Conservation (phyloP, 2,797 vertebrate species). For the Anniella stebbinsi region DNA sequence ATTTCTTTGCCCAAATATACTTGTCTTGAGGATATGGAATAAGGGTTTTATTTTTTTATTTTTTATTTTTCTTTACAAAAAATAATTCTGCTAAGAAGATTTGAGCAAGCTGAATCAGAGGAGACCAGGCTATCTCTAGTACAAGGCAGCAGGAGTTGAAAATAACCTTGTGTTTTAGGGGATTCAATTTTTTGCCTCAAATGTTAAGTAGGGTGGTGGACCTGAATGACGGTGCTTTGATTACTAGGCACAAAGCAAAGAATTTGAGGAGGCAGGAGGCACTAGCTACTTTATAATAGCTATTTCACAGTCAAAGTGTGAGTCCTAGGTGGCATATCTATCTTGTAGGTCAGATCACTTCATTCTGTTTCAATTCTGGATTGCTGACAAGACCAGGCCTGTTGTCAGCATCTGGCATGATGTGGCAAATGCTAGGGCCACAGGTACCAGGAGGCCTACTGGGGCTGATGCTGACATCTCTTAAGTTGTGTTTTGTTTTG, state of each 20-base stretch:
- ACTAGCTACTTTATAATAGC: accelerated
- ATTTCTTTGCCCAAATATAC: conserved; percentile 72
- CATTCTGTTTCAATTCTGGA: not conserved
- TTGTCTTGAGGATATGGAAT: conserved; percentile 70
- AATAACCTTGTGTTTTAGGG: not conserved
- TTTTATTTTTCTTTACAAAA: conserved; percentile 23
- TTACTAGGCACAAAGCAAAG: not conserved
- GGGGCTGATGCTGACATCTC: not conserved
- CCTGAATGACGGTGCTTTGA: not conserved
- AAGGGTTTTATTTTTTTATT: conserved; percentile 35
- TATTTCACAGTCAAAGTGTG: not conserved
- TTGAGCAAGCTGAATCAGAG: conserved; percentile 67
- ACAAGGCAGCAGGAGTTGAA: conserved; percentile 12
- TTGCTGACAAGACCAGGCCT: not conserved
- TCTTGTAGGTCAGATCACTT: not conserved
- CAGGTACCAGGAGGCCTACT: not conserved
- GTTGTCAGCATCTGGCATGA: not conserved
- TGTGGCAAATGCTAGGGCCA: not conserved
- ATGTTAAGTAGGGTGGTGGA: not conserved
- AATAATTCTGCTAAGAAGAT: conserved; percentile 53
- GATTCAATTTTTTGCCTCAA: not conserved
- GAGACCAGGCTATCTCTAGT: conserved; percentile 33
- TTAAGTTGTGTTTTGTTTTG: not conserved
- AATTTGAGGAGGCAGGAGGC: not conserved
- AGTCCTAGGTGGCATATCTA: not conserved